Evolutionary conservation across 2,888 invertebrate genomes (phyloP), one percentile per base, ranked within the genome.

Genomic region (Drosophila bunnanda): DNA sequence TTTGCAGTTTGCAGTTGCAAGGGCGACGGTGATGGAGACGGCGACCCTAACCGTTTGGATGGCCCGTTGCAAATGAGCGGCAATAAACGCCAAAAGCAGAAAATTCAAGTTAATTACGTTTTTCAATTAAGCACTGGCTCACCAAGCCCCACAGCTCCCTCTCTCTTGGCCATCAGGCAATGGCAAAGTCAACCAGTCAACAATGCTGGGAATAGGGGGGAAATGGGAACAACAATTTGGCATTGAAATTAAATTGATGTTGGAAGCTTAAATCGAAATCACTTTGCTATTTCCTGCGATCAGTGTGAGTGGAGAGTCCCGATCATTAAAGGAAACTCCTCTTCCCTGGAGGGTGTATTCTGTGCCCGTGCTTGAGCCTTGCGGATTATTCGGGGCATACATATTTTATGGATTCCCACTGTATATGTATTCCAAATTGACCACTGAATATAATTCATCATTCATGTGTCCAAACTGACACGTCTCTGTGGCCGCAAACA

Each of bases 61-160:
- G 46, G 67, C 59, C 68, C 86, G 67, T 88, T 85, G 82, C 85
- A 85, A 85, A 85, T 87, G 85, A 87, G 85, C 77, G 77, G 80
- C 88, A 84, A 85, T 87, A 82, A 87, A 82, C 79, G 88, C 82
- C 80, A 79, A 85, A 80, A 85, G 85, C 85, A 87, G 88, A 87
- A 87, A 85, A 85, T 85, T 77, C 82, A 82, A 87, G 88, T 85
- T 85, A 85, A 85, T 85, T 85, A 87, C 85, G 88, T 85, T 85
- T 85, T 85, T 85, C 88, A 84, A 85, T 85, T 85, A 85, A 82
- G 85, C 85, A 76, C 68, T 77, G 75, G 82, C 65, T 81, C 68
- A 71, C 76, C 82, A 66, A 64, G 50, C 57, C 34, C 46, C 46
- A 2, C 9, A 25, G n/a, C 30, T 46, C n/a, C 9, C n/a, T 50